Conservation (phyloP, 2,113 vertebrate genomes). For the Onychorhynchus coronatus region DNA sequence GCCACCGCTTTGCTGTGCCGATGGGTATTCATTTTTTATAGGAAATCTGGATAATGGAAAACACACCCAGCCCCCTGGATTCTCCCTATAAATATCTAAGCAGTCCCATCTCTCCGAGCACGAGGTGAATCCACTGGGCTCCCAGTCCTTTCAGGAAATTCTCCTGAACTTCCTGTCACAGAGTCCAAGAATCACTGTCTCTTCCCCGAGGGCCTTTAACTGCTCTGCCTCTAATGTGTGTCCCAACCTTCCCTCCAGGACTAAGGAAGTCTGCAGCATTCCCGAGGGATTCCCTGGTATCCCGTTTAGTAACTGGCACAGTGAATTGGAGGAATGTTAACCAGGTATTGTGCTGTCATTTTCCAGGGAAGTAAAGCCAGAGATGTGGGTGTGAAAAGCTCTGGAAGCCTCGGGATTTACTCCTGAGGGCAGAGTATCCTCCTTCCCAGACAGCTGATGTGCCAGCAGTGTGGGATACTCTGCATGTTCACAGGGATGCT, state of each 20-base stretch:
- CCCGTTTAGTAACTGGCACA: background rate
- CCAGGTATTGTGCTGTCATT: background rate
- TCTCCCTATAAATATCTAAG: conserved; percentile 57
- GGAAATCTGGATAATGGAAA: conserved; percentile 29
- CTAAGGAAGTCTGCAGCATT: background rate
- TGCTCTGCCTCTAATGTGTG: background rate
- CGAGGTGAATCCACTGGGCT: background rate
- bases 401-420: background rate
- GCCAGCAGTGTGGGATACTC: fast-evolving
- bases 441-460: fast-evolving
- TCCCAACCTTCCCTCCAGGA: background rate
- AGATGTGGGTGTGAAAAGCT: background rate
- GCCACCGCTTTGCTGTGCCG: background rate
- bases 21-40: conserved; percentile 25
- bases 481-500: fast-evolving
- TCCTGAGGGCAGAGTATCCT: background rate
- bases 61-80: background rate
- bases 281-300: background rate
- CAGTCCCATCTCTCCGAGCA: conserved; percentile 4
- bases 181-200: conserved; percentile 7
- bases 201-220: background rate
- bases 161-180: conserved; percentile 16
- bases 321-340: background rate
- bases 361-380: background rate
- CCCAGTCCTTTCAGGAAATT: conserved; percentile 40